Percentiles rank a stretch among this genome's conserved stretches.
phyloP scores from a whole-genome alignment of 2,888 invertebrate species.

The Leptopterna dolabrata region DNA sequence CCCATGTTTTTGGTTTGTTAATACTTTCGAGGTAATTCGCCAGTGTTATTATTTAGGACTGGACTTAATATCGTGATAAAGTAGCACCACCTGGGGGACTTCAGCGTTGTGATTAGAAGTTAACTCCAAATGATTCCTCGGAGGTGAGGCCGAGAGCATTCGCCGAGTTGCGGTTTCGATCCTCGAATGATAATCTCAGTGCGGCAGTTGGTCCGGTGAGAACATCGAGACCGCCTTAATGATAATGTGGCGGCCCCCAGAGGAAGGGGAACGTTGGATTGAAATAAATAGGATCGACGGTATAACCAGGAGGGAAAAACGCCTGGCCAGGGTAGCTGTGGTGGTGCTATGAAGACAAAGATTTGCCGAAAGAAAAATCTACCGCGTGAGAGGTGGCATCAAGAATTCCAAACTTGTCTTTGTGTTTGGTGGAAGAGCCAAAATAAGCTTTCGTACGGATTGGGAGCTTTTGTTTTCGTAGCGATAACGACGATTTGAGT shows the following conservation, averaged over 20 bases:
- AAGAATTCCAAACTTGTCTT: neutral
- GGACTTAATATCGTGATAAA: too few species aligned
- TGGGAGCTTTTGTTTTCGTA: too few species aligned
- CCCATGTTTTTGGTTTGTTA: too few species aligned
- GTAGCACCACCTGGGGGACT: neutral
- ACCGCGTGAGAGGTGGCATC: neutral
- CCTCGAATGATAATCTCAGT: slow-evolving; percentile 5
- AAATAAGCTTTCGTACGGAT: too few species aligned
- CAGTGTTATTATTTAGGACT: too few species aligned
- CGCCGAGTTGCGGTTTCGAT: neutral
- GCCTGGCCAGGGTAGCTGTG: neutral
- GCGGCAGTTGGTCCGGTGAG: neutral
- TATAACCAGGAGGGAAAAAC: neutral
- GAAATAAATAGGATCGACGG: slow-evolving; percentile 19
- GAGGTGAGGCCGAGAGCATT: neutral
- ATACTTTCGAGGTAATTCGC: too few species aligned
- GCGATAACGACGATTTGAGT: too few species aligned
- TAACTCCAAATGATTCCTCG: neutral
- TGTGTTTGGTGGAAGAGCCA: neutral
- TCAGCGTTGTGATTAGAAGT: neutral
- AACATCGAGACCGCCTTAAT: slow-evolving; percentile 2
- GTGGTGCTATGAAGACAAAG: slow-evolving; percentile 18
- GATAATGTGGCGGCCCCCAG: slow-evolving; percentile 13
- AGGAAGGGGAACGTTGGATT: neutral
- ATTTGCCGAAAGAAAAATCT: neutral